A percentile compares a stretch with the other conserved stretches of the same genome.
These are phyloP conservation scores for Campoletis sonorensis DNA, from an alignment of 1,140 invertebrate species.

Conservation along the genomic window DNA sequence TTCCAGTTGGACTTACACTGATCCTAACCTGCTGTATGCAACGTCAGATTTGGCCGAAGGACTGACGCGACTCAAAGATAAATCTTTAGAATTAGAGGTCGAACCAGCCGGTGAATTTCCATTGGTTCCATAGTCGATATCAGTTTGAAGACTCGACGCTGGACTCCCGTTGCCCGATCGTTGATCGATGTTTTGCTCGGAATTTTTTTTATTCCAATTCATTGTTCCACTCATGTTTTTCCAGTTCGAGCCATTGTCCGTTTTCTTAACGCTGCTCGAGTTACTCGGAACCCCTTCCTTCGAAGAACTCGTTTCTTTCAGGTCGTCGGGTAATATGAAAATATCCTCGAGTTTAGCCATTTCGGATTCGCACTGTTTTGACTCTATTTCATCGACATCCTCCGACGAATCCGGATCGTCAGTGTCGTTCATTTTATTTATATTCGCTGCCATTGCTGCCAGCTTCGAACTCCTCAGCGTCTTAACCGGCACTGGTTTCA, in stretches of 20 bases:
- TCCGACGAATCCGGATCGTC: slow-evolving; percentile 53
- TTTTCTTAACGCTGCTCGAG: not conserved
- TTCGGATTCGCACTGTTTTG: not conserved
- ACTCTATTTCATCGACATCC: slow-evolving; percentile 9
- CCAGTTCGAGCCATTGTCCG: slow-evolving; percentile 9
- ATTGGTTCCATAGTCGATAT: not conserved
- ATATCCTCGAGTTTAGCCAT: slow-evolving; percentile 64
- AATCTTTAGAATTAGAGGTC: slow-evolving; percentile 58
- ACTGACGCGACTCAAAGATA: slow-evolving; percentile 70
- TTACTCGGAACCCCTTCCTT: slow-evolving; percentile 27
- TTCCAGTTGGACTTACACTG: slow-evolving; percentile 69
- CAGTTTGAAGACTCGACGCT: not conserved
- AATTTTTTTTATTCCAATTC: slow-evolving; percentile 26
- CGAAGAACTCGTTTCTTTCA: slow-evolving; percentile 11
- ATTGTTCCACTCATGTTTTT: slow-evolving; percentile 8
- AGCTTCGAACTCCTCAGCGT: slow-evolving; percentile 71
- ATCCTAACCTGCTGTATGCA: slow-evolving; percentile 70
- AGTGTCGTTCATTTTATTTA: slow-evolving; percentile 59
- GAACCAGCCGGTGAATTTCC: slow-evolving; percentile 25
- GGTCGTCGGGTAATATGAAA: slow-evolving; percentile 60
- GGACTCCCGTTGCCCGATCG: not conserved
- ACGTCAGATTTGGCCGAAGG: slow-evolving; percentile 55
- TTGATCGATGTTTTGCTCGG: not conserved
- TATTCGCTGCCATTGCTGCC: slow-evolving; percentile 72
- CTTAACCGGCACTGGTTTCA: slow-evolving; percentile 65